Conservation (phyloP, 64 coral and sea anemone species). For the Astreopora myriophthalma region DNA sequence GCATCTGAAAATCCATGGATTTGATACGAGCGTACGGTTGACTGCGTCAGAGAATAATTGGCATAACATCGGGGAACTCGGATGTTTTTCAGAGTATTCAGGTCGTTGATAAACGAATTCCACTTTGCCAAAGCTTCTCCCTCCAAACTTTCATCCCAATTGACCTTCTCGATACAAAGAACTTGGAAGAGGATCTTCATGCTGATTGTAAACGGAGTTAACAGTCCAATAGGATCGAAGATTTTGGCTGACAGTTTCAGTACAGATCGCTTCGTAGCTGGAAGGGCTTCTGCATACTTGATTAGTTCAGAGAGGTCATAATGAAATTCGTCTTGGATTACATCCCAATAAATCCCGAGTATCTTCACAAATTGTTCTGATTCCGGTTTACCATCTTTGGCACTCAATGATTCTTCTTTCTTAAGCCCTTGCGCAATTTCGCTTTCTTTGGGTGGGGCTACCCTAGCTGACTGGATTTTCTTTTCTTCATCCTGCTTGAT, state of each 20-base stretch:
- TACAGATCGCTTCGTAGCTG: constrained; percentile 26
- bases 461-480: neutral
- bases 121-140: no score
- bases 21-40: no score
- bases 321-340: constrained; percentile 27
- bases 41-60: no score
- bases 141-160: no score
- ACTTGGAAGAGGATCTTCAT: constrained; percentile 60
- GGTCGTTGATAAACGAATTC: no score
- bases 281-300: neutral
- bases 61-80: no score
- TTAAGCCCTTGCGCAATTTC: neutral
- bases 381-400: neutral
- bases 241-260: constrained; percentile 56
- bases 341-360: constrained; percentile 63
- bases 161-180: constrained; percentile 35
- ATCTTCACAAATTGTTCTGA: constrained; percentile 45
- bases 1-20: no score
- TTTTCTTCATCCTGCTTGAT: neutral
- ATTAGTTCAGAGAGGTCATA: constrained; percentile 51
- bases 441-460: neutral
- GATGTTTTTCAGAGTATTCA: no score
- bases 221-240: constrained; percentile 51
- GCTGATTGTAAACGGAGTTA: constrained; percentile 29
- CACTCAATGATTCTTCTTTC: neutral